Percentiles rank a stretch among this genome's conserved stretches.
phyloP scores from a whole-genome alignment of 2,113 vertebrate species.

The Microcebus tavaratra region DNA sequence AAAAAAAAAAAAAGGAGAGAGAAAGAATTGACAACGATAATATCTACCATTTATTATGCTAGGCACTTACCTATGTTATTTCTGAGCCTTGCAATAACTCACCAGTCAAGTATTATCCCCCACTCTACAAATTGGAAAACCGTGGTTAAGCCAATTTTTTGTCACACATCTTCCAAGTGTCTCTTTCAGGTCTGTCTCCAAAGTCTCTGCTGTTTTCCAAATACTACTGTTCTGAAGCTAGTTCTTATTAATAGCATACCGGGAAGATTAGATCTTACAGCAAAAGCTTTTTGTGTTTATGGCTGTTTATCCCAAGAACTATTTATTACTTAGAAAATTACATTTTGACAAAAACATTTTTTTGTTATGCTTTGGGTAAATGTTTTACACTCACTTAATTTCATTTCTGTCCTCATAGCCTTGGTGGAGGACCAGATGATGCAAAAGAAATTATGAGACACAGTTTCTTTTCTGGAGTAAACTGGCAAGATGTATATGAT shows the following conservation, averaged over 20 bases:
- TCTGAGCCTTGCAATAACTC: neutral
- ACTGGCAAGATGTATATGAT: conserved; percentile 98
- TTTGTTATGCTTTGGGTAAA: neutral
- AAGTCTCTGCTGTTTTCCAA: neutral
- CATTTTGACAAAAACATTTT: neutral
- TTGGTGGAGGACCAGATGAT: conserved; percentile 97
- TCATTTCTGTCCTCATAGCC: conserved; percentile 83
- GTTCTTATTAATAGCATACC: neutral
- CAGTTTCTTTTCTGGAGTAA: conserved; percentile 95
- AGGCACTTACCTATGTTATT: neutral
- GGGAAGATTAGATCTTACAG: neutral
- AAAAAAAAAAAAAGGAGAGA: no score
- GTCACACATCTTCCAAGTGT: neutral
- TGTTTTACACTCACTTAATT: conserved; percentile 39
- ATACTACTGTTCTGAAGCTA: neutral
- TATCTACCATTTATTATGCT: neutral
- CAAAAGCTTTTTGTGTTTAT: neutral
- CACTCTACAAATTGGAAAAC: neutral
- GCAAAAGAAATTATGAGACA: conserved; percentile 99
- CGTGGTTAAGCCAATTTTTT: neutral
- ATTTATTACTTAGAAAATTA: neutral
- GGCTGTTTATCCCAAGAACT: neutral
- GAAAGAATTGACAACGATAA: neutral
- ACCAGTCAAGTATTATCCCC: neutral
- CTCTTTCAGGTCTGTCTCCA: neutral